phyloP scores from a whole-genome alignment of 2,888 invertebrate genomes.

The Neoaliturus tenellus region DNA sequence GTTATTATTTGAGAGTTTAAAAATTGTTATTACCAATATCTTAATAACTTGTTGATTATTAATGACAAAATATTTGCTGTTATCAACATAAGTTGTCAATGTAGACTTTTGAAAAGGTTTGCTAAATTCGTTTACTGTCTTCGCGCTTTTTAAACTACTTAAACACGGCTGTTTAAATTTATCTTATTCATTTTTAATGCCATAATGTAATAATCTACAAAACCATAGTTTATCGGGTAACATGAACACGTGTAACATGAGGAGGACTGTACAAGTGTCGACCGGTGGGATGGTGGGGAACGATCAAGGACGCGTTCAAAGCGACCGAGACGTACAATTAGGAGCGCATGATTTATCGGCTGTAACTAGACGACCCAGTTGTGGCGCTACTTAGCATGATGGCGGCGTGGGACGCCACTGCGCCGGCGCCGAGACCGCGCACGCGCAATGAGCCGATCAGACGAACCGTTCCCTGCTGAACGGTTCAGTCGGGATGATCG shows the following conservation, averaged over 20 bases:
- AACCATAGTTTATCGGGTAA: too few relatives aligned
- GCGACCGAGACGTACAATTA: slow-evolving; percentile 6
- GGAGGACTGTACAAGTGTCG: background rate
- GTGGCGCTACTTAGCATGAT: slow-evolving; percentile 27
- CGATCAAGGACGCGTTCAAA: background rate
- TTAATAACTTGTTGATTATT: too few relatives aligned
- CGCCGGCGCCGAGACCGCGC: background rate
- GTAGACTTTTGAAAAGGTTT: too few relatives aligned
- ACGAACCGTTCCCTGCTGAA: background rate
- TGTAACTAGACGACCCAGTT: slow-evolving; percentile 27
- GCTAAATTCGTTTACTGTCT: too few relatives aligned
- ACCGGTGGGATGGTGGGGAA: background rate
- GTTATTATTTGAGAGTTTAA: too few relatives aligned
- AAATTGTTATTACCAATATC: too few relatives aligned
- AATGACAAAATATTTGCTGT: too few relatives aligned
- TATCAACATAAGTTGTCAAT: too few relatives aligned
- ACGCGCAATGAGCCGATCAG: background rate
- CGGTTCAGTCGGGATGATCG: background rate
- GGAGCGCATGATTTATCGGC: slow-evolving; percentile 5
- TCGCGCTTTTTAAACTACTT: too few relatives aligned
- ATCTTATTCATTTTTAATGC: too few relatives aligned
- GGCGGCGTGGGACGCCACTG: slow-evolving; percentile 6
- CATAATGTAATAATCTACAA: too few relatives aligned
- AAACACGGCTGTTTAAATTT: too few relatives aligned
- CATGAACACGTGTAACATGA: background rate